phyloP scores from a whole-genome alignment of 2,113 vertebrate genomes.

The Struthidea cinerea region DNA sequence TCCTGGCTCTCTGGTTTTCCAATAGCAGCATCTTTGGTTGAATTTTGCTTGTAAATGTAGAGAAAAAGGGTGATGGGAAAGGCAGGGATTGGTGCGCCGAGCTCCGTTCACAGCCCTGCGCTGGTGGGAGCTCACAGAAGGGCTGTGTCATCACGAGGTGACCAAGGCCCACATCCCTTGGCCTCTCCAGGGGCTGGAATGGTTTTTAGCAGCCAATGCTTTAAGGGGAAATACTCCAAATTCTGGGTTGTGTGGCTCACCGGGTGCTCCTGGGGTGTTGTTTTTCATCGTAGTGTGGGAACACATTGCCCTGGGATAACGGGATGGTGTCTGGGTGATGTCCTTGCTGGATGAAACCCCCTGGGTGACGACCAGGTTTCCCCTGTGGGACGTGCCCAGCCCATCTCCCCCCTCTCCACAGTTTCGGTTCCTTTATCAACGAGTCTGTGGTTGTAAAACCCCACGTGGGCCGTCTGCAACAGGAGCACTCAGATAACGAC shows the following conservation, averaged over 20 bases:
- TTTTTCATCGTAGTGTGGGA: fast-evolving
- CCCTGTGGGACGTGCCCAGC: background rate
- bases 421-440: background rate
- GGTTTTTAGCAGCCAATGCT: background rate
- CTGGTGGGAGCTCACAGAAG: background rate
- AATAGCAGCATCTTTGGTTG: background rate
- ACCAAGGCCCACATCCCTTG: background rate
- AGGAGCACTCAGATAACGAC: background rate
- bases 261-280: fast-evolving
- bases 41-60: background rate
- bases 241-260: background rate
- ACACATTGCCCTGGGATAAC: fast-evolving
- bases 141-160: background rate
- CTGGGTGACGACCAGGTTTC: background rate
- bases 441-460: background rate
- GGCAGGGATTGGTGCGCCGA: fast-evolving
- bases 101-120: fast-evolving
- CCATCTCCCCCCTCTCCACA: fast-evolving
- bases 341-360: background rate
- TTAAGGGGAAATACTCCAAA: background rate
- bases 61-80: background rate
- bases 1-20: background rate
- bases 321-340: background rate
- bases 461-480: fast-evolving
- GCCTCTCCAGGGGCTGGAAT: background rate